Conservation (phyloP, 37 sponge, comb jelly and placozoan genomes). For the Eunapius fragilis region DNA sequence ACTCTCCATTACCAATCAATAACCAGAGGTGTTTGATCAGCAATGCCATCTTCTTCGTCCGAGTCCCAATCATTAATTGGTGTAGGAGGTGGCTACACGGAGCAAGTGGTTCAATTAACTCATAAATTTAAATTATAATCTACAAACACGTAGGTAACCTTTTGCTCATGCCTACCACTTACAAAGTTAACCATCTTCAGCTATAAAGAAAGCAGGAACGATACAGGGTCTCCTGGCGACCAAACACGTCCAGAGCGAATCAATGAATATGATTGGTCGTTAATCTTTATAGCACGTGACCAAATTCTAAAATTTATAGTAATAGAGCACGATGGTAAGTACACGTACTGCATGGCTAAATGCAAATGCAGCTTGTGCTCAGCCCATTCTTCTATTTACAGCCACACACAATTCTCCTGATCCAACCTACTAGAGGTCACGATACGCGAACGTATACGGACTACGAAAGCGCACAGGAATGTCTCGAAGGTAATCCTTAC, state of each 20-base stretch:
- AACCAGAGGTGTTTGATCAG: slow-evolving; percentile 73
- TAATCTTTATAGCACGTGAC: not conserved
- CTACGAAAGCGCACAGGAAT: slow-evolving; percentile 90
- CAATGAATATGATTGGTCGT: not conserved
- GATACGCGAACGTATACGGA: slow-evolving; percentile 93
- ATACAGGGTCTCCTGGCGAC: not conserved
- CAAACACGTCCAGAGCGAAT: not conserved
- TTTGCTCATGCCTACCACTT: not conserved
- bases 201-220: not conserved
- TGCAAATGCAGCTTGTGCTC: not conserved
- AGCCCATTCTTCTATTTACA: not conserved
- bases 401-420: slow-evolving; percentile 96
- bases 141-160: not conserved
- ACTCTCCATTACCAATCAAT: slow-evolving; percentile 56
- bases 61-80: slow-evolving; percentile 56
- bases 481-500: slow-evolving; percentile 84
- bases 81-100: slow-evolving; percentile 41
- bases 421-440: slow-evolving; percentile 83
- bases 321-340: not conserved
- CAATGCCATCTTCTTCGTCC: slow-evolving; percentile 81
- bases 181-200: not conserved
- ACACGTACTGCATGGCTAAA: not conserved
- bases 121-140: not conserved
- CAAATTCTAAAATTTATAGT: not conserved
- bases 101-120: not conserved